Base-by-base conservation (phyloP, 1,140 invertebrate genomes). In the Drosophila navojoa region DNA sequence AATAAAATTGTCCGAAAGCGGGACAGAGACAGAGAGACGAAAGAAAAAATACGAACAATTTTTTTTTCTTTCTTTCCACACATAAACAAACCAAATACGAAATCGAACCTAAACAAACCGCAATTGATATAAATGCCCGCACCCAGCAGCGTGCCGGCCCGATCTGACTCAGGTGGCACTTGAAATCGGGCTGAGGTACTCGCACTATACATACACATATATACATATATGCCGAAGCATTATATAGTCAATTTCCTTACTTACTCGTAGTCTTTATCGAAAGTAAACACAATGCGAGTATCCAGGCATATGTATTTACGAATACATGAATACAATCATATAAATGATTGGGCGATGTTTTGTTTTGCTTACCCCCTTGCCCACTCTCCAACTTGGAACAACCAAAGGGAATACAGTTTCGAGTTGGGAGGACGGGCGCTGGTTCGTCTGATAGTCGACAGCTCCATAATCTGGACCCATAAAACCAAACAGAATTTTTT, bases 21-120 rank as follows among this genome's bases (percentile, higher is more conserved):
- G 27, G 42, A 11, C 47, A 52, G 15, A 29, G 27, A 29, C 27
- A 16, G 50, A 22, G 29, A 27, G 15, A 5, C 4, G 27, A 32
- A 19, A 54, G 5, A 66, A 61, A 42, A 55, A 72, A 61, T 44
- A 35, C 75, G 13, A 68, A 64, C 55, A 59, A 50, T 69, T 80
- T 80, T 80, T 81, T 80, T 80, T 81, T 80, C 76, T 81, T 32
- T 32, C 32, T 32, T 32, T 29, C 27, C 5, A 29, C 27, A 29
- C 2, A 32, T 81, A 81, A 81, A 81, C 79, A 81, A 81, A 77
- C 49, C 69, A 68, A 81, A 81, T 59, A 81, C 80, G 72, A 84
- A 84, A 79, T 84, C 72, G 80, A 85, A 85, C 81, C 76, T 85
- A 85, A 85, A 85, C 81, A 85, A 85, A 85, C 81, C 64, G 53